Percentiles rank a stretch among this genome's conserved stretches.
These are phyloP conservation scores for Sebastes miniatus DNA, from an alignment of 2,797 vertebrate species.

Conservation along the genomic window DNA sequence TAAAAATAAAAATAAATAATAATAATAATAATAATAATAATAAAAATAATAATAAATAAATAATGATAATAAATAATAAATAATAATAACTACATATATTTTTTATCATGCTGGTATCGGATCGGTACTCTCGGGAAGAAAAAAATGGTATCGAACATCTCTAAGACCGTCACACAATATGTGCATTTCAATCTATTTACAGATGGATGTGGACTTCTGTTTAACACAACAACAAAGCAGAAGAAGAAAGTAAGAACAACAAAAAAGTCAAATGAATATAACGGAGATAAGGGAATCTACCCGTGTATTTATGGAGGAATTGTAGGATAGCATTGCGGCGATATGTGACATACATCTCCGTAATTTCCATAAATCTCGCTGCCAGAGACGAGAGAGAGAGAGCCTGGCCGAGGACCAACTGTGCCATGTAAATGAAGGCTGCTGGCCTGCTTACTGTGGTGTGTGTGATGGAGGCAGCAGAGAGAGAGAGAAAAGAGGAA, in stretches of 20 bases:
- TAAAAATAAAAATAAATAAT: no score
- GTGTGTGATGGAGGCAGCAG: conserved; percentile 38
- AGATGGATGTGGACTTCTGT: not conserved
- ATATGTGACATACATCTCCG: conserved; percentile 31
- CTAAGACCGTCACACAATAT: not conserved
- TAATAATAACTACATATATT: no score
- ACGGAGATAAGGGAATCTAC: not conserved
- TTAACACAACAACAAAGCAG: not conserved
- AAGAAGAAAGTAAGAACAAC: not conserved
- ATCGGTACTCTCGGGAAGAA: no score
- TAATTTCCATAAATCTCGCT: conserved; percentile 53
- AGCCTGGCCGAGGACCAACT: conserved; percentile 60
- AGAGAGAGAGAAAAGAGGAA: not conserved
- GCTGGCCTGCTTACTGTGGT: conserved; percentile 65
- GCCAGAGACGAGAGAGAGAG: conserved; percentile 46
- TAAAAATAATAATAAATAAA: no score
- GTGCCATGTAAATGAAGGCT: conserved; percentile 68
- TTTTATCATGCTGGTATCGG: no score
- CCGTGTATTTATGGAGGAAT: not conserved
- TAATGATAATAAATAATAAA: no score
- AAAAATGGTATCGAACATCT: no score
- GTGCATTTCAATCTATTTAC: not conserved
- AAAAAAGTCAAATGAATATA: conserved; percentile 15
- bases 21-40: no score
- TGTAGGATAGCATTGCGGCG: not conserved